Evolutionary conservation across 2,113 vertebrate genomes (phyloP).

Genomic region (Bettongia penicillata): DNA sequence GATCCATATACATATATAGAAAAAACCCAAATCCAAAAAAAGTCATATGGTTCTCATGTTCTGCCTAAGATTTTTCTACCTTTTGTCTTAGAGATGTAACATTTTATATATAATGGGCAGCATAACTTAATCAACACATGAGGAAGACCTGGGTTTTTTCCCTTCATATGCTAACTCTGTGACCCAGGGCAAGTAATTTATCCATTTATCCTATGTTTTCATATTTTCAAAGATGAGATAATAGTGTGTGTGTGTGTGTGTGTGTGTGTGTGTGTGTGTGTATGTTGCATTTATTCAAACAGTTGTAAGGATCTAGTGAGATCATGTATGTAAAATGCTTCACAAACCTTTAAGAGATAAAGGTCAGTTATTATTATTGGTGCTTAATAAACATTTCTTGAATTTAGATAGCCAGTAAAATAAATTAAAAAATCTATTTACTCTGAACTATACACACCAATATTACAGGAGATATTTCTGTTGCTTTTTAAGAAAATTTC

Average conservation of each 20-base stretch:
- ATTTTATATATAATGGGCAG: neutral
- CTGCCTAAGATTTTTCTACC: neutral
- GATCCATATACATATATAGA: too few species aligned
- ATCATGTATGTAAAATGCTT: too few species aligned
- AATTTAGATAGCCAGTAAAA: too few species aligned
- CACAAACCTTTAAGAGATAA: too few species aligned
- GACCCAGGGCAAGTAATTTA: neutral
- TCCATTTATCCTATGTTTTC: neutral
- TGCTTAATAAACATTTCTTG: too few species aligned
- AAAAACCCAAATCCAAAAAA: neutral
- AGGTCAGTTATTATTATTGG: too few species aligned
- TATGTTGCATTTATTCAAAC: neutral
- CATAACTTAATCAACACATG: neutral
- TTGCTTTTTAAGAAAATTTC: neutral
- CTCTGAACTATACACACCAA: too few species aligned
- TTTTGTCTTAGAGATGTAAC: neutral
- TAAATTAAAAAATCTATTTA: too few species aligned
- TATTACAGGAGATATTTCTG: neutral
- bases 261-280: too few species aligned
- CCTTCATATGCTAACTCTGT: neutral
- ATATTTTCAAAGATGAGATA: neutral
- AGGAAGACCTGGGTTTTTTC: neutral
- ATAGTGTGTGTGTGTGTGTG: neutral
- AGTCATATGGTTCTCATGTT: neutral
- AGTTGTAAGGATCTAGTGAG: neutral